These are phyloP conservation scores for Betta splendens DNA, from an alignment of 2,797 vertebrate genomes.

Conservation along the genomic window DNA sequence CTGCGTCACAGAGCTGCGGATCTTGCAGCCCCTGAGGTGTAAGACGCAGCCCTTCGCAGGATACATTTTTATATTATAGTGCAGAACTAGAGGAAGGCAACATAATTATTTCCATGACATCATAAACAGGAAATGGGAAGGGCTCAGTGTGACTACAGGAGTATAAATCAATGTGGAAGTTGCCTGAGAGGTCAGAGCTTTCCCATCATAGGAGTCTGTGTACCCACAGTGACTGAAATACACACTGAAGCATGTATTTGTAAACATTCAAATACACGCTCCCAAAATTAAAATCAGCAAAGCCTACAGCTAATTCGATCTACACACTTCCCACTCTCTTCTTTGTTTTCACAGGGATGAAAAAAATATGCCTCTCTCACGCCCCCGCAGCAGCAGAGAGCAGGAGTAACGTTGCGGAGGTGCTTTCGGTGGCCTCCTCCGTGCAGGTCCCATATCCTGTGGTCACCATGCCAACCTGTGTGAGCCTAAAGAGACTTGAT, in stretches of 20 bases:
- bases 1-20: slow-evolving; percentile 28
- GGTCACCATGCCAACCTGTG: slow-evolving; percentile 76
- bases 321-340: slow-evolving; percentile 27
- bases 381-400: slow-evolving; percentile 10
- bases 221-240: not conserved
- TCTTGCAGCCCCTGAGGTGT: slow-evolving; percentile 13
- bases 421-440: slow-evolving; percentile 54
- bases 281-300: not conserved
- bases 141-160: slow-evolving; percentile 42
- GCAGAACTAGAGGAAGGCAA: slow-evolving; percentile 45
- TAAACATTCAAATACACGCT: slow-evolving; percentile 6
- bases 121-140: slow-evolving; percentile 76
- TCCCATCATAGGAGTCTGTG: slow-evolving; percentile 57
- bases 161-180: slow-evolving; percentile 51
- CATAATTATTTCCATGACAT: slow-evolving; percentile 68
- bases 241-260: slow-evolving; percentile 1
- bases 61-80: slow-evolving; percentile 45
- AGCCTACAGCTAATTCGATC: slow-evolving; percentile 18
- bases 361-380: slow-evolving; percentile 21
- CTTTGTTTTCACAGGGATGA: slow-evolving; percentile 17
- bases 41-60: slow-evolving; percentile 12
- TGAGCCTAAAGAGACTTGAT: slow-evolving; percentile 63
- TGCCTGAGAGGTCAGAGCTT: slow-evolving; percentile 63
- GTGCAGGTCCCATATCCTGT: slow-evolving; percentile 44
- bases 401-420: slow-evolving; percentile 17